Conservation (phyloP, 1,140 invertebrate species). For the Amyelois transitella region DNA sequence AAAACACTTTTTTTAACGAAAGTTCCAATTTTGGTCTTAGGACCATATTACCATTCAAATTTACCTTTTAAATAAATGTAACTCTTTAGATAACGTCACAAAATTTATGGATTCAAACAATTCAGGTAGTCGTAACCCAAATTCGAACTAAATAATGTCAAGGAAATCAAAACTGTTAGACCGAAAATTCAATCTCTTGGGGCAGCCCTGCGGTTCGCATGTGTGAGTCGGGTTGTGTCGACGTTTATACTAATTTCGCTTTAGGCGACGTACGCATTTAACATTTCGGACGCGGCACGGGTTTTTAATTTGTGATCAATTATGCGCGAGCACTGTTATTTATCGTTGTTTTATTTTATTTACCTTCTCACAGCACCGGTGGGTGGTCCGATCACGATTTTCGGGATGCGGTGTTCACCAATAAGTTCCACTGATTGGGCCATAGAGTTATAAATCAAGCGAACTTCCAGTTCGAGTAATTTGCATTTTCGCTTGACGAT, state of each 20-base stretch:
- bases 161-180: slow-evolving; percentile 3
- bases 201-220: slow-evolving; percentile 18
- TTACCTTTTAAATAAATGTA: neutral
- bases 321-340: slow-evolving; percentile 71
- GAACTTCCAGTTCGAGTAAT: neutral
- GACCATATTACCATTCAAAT: neutral
- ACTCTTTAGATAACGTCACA: neutral
- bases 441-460: slow-evolving; percentile 32
- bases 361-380: slow-evolving; percentile 57
- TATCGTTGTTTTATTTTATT: slow-evolving; percentile 72
- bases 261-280: slow-evolving; percentile 57
- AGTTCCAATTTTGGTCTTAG: too few species aligned
- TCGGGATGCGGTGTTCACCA: slow-evolving; percentile 49
- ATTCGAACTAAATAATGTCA: neutral
- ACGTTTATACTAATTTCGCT: slow-evolving; percentile 57
- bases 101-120: neutral
- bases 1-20: too few species aligned
- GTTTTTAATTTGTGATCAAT: slow-evolving; percentile 74
- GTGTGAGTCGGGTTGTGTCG: slow-evolving; percentile 21
- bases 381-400: slow-evolving; percentile 71
- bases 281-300: slow-evolving; percentile 61
- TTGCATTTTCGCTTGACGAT: neutral
- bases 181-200: slow-evolving; percentile 5
- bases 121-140: neutral
- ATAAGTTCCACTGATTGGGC: slow-evolving; percentile 61